These are phyloP conservation scores for Caenorhabditis latens DNA, from an alignment of 1,140 invertebrate genomes.

Conservation along the genomic window DNA sequence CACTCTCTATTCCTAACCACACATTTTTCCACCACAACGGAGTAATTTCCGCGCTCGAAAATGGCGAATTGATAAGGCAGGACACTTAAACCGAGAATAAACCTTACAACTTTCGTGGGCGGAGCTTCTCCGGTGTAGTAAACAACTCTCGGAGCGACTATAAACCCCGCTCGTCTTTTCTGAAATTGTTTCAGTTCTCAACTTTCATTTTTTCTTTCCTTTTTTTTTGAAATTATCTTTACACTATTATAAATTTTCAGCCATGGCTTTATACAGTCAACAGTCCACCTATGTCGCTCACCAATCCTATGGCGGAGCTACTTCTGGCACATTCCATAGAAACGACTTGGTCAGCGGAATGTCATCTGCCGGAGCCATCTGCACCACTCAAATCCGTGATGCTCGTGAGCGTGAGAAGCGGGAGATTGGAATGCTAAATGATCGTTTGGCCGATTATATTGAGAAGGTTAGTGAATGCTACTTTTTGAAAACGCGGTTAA, in stretches of 20 bases:
- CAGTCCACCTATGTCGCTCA: too few relatives aligned
- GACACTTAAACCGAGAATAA: conserved; percentile 15
- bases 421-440: conserved; percentile 43
- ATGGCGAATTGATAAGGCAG: not conserved
- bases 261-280: conserved; percentile 19
- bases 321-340: not conserved
- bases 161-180: not conserved
- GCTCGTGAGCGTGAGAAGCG: conserved; percentile 56
- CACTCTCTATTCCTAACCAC: too few relatives aligned
- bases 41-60: not conserved
- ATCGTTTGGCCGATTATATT: conserved; percentile 57
- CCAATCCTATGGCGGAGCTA: not conserved
- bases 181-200: not conserved
- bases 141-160: conserved; percentile 11
- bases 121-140: conserved; percentile 11
- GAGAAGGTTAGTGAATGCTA: conserved; percentile 1
- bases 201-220: not conserved
- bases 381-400: conserved; percentile 25
- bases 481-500: not conserved
- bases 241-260: not conserved
- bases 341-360: conserved; percentile 1
- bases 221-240: not conserved
- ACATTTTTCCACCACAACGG: too few relatives aligned
- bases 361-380: conserved; percentile 41
- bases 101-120: not conserved